phyloP scores from a whole-genome alignment of 2,113 vertebrate genomes.

The Odontophorus gujanensis region DNA sequence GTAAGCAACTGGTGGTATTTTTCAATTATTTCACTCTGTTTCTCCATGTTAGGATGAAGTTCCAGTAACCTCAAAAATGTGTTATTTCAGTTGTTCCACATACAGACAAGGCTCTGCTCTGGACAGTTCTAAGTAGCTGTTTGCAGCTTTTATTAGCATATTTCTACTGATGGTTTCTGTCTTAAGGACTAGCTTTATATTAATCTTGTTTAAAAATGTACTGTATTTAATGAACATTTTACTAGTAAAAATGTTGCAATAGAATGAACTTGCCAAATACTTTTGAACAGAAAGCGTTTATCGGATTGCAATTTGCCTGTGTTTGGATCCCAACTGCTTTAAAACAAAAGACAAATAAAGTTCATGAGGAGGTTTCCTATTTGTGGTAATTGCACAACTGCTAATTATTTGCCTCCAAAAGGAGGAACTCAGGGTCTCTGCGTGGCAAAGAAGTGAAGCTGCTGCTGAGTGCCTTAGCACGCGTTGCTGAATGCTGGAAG shows the following conservation, averaged over 20 bases:
- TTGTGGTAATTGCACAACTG: not conserved
- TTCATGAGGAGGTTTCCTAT: not conserved
- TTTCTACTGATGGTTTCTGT: slow-evolving; percentile 14
- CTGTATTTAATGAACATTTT: slow-evolving; percentile 31
- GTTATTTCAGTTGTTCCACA: slow-evolving; percentile 21
- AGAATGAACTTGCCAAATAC: not conserved
- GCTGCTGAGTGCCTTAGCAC: not conserved
- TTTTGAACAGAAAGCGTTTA: not conserved
- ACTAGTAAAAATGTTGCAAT: slow-evolving; percentile 27
- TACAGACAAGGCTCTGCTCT: slow-evolving; percentile 6
- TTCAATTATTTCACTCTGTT: not conserved
- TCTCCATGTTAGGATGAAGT: not conserved
- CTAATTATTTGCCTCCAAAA: not conserved
- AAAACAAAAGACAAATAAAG: not conserved
- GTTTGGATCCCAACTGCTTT: not conserved
- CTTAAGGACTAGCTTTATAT: slow-evolving; percentile 33
- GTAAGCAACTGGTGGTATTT: slow-evolving; percentile 15
- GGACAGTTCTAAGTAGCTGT: slow-evolving; percentile 25
- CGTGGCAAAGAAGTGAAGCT: not conserved
- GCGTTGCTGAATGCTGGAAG: not conserved
- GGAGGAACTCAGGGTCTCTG: not conserved
- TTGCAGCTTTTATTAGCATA: not conserved
- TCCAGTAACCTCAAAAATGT: not conserved
- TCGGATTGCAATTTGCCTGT: not conserved
- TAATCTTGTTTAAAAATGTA: slow-evolving; percentile 19